A percentile compares a stretch with the other conserved stretches of the same genome.
Evolutionary conservation across 2,888 invertebrate species (phyloP).

Genomic region (Pyrrhia umbra): DNA sequence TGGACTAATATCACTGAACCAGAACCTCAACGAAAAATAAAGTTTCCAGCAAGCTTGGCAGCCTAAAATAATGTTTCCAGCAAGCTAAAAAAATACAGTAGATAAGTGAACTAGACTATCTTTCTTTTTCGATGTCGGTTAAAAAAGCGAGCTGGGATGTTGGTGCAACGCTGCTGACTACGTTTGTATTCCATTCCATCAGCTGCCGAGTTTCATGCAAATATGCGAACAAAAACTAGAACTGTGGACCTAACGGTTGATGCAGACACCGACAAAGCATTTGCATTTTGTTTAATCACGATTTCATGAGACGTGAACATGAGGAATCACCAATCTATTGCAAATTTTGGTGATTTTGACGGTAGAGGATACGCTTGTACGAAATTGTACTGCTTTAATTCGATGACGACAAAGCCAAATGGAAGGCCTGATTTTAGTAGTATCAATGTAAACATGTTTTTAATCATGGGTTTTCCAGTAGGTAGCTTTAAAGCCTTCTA

Average conservation of each 20-base stretch:
- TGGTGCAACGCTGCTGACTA: constrained; percentile 7
- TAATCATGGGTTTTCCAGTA: too few species aligned
- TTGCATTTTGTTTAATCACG: constrained; percentile 27
- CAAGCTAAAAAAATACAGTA: neutral
- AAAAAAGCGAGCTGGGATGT: constrained; percentile 18
- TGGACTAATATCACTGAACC: neutral
- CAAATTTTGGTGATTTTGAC: neutral
- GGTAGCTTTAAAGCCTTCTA: too few species aligned
- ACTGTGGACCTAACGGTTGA: constrained; percentile 45
- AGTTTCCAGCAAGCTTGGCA: neutral
- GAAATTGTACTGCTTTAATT: too few species aligned
- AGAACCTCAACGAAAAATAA: neutral
- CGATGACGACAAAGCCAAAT: too few species aligned
- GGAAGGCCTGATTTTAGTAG: too few species aligned
- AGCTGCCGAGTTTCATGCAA: constrained; percentile 51
- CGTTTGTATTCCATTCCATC: constrained; percentile 27
- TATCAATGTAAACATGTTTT: too few species aligned
- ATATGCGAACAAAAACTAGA: constrained; percentile 56
- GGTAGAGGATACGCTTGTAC: neutral
- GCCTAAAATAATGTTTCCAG: neutral
- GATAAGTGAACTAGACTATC: neutral
- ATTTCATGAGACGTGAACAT: constrained; percentile 19
- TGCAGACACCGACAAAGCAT: constrained; percentile 31
- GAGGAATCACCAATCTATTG: constrained; percentile 7
- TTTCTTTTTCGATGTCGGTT: neutral